A percentile compares a stretch with the other conserved stretches of the same genome.
Conservation (phyloP, 2,888 invertebrate species). For the Isoperla grammatica region DNA sequence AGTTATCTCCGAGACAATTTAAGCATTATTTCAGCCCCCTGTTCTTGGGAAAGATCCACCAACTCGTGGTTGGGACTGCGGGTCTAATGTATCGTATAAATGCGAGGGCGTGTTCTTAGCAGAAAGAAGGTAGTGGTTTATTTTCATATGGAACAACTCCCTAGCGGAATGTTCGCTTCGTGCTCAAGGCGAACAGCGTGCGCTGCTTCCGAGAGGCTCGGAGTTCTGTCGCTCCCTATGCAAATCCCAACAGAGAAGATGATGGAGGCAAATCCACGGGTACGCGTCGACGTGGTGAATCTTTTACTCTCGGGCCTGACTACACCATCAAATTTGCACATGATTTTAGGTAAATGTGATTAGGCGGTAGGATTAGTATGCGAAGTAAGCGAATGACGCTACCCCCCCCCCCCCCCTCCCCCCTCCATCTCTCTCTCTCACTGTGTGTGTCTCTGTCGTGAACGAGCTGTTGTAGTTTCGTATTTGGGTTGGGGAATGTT, state of each 20-base stretch:
- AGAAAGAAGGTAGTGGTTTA: slow-evolving; percentile 12
- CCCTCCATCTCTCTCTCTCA: too few relatives aligned
- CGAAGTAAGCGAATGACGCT: too few relatives aligned
- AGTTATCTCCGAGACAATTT: neutral
- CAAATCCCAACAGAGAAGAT: slow-evolving; percentile 9
- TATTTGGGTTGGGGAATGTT: too few relatives aligned
- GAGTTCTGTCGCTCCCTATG: slow-evolving; percentile 12
- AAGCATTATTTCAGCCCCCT: neutral
- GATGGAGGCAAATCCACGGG: neutral
- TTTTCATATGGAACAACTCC: slow-evolving; percentile 12
- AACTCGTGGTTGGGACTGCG: neutral
- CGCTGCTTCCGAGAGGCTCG: neutral
- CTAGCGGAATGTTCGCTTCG: slow-evolving; percentile 1
- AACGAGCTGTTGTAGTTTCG: too few relatives aligned
- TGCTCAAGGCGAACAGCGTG: neutral
- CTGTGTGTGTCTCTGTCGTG: too few relatives aligned
- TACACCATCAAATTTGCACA: slow-evolving; percentile 1
- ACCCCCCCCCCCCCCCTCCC: too few relatives aligned
- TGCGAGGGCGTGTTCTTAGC: slow-evolving; percentile 2
- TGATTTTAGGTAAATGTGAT: neutral
- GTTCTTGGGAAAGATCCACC: neutral
- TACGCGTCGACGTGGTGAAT: neutral
- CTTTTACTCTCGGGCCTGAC: neutral
- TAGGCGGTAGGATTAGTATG: neutral
- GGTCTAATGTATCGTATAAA: slow-evolving; percentile 7